Conservation (phyloP, 1,140 invertebrate species). For the Trichonephila inaurata region DNA sequence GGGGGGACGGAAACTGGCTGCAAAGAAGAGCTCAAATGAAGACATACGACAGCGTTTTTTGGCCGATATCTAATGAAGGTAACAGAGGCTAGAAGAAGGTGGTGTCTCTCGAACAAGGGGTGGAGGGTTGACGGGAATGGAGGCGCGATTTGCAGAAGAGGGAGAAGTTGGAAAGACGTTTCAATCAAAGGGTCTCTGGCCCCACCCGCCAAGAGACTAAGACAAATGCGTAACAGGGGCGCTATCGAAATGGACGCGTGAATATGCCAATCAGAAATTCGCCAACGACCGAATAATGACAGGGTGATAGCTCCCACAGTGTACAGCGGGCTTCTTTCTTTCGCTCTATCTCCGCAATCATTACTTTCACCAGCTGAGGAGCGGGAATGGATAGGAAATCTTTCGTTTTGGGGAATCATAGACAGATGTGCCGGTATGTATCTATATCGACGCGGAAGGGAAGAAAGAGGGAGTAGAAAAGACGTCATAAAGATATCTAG, state of each 20-base stretch:
- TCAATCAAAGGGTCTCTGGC: conserved; percentile 48
- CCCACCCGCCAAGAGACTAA: conserved; percentile 47
- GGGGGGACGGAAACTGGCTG: not conserved
- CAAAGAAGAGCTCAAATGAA: conserved; percentile 71
- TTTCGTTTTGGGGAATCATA: conserved; percentile 12
- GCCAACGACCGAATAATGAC: conserved; percentile 68
- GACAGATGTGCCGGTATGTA: conserved; percentile 29
- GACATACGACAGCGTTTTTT: conserved; percentile 75
- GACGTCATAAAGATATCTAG: conserved; percentile 64
- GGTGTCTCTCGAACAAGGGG: conserved; percentile 30
- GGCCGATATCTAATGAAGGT: conserved; percentile 75
- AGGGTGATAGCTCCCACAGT: conserved; percentile 17
- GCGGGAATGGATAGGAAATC: conserved; percentile 30
- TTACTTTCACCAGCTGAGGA: conserved; percentile 41
- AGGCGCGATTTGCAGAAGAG: conserved; percentile 58
- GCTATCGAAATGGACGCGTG: conserved; percentile 53
- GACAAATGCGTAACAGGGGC: conserved; percentile 53
- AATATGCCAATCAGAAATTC: conserved; percentile 65
- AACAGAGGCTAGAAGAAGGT: conserved; percentile 59
- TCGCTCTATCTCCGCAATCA: conserved; percentile 45
- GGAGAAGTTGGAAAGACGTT: conserved; percentile 53
- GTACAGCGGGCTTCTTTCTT: not conserved
- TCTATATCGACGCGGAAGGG: not conserved
- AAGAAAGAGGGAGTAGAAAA: not conserved
- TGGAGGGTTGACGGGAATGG: not conserved